Conservation (phyloP, 2,888 invertebrate genomes). For the Ptilodon capucinus region DNA sequence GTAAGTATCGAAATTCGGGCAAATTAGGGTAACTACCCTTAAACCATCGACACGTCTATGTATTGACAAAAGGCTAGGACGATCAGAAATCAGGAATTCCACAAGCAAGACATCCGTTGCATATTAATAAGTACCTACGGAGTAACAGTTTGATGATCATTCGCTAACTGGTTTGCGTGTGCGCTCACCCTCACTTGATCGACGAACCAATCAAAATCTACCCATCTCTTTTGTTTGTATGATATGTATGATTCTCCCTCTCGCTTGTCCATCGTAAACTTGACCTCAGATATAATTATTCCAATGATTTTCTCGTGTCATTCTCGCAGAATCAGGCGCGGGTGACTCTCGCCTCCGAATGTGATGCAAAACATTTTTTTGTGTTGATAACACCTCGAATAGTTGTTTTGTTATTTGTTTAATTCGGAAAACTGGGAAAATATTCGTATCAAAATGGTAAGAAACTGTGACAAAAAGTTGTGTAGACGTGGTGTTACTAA, state of each 20-base stretch:
- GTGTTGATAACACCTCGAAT: conserved; percentile 31
- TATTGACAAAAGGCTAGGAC: too few relatives aligned
- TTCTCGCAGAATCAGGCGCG: conserved; percentile 46
- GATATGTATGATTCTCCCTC: conserved; percentile 28
- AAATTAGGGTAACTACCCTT: too few relatives aligned
- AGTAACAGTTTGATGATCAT: conserved; percentile 1
- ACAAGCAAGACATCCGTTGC: not conserved
- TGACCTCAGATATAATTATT: conserved; percentile 60
- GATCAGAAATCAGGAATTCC: too few relatives aligned
- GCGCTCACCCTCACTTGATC: conserved; percentile 23
- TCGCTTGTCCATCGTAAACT: conserved; percentile 62
- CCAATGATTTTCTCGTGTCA: conserved; percentile 56
- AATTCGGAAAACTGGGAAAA: conserved; percentile 29
- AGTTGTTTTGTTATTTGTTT: conserved; percentile 40
- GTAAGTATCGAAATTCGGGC: too few relatives aligned
- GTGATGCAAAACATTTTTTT: conserved; percentile 30
- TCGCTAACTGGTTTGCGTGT: conserved; percentile 1
- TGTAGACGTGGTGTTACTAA: conserved; percentile 24
- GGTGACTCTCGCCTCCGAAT: conserved; percentile 44
- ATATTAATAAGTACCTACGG: conserved; percentile 2
- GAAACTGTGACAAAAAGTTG: conserved; percentile 24
- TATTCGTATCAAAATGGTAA: conserved; percentile 40
- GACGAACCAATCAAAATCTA: conserved; percentile 27
- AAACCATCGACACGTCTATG: too few relatives aligned
- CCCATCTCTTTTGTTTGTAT: conserved; percentile 36